Percentiles rank a stretch among this genome's conserved stretches.
Conservation (phyloP, 2,797 vertebrate genomes). For the Sebastes hopkinsi region DNA sequence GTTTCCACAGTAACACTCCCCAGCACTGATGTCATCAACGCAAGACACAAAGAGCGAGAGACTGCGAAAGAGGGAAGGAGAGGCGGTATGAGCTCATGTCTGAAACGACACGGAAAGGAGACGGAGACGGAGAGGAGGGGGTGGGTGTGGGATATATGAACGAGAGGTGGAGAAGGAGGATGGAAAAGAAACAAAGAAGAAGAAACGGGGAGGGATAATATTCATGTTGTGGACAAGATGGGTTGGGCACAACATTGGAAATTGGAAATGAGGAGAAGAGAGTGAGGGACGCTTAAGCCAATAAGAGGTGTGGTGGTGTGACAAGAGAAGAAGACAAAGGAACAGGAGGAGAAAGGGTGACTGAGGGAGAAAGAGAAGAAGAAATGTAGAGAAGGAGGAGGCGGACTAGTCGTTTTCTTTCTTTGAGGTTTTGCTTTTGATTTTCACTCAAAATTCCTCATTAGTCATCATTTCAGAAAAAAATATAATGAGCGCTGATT, state of each 20-base stretch:
- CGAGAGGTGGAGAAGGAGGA: not conserved
- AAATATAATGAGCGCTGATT: not conserved
- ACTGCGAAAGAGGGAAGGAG: slow-evolving; percentile 22
- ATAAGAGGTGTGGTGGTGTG: slow-evolving; percentile 1
- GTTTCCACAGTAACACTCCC: slow-evolving; percentile 76
- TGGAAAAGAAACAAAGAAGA: not conserved
- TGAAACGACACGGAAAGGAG: slow-evolving; percentile 33
- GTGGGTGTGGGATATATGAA: slow-evolving; percentile 21
- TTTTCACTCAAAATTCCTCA: not conserved
- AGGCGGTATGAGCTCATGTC: slow-evolving; percentile 70
- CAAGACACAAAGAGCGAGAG: slow-evolving; percentile 65
- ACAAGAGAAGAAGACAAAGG: slow-evolving; percentile 18
- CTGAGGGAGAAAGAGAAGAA: not conserved
- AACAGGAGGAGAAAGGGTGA: not conserved
- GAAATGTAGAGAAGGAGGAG: not conserved
- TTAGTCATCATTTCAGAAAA: not conserved
- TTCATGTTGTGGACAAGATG: slow-evolving; percentile 6
- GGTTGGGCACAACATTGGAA: not conserved
- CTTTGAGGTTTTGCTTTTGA: not conserved
- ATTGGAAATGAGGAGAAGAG: not conserved
- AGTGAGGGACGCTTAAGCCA: not conserved
- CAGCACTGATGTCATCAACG: slow-evolving; percentile 69
- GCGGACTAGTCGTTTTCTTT: not conserved
- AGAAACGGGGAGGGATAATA: not conserved
- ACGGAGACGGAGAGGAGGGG: slow-evolving; percentile 5